Percentiles rank a stretch among this genome's conserved stretches.
Evolutionary conservation across 2,888 invertebrate genomes (phyloP).

Genomic region (Pseudoips prasinana): DNA sequence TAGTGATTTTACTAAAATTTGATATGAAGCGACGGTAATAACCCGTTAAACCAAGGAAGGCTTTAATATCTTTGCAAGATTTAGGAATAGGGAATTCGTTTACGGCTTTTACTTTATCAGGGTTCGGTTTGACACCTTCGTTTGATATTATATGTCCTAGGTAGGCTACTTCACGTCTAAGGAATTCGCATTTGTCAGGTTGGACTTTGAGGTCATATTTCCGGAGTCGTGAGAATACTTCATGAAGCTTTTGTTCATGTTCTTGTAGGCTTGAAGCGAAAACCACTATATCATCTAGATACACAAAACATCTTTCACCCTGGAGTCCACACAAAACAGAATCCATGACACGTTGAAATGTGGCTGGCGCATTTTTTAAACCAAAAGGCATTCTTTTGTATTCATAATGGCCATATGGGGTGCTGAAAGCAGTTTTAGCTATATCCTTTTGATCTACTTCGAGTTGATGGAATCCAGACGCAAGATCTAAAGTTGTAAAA

Average conservation of each 20-base stretch:
- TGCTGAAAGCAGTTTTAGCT: constrained; percentile 7
- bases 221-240: constrained; percentile 35
- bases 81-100: constrained; percentile 9
- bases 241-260: constrained; percentile 34
- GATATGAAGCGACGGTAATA: constrained; percentile 9
- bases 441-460: constrained; percentile 5
- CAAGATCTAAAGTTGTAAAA: constrained; percentile 9
- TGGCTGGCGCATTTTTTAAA: constrained; percentile 8
- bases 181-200: constrained; percentile 46
- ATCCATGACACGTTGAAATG: constrained; percentile 10
- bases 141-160: constrained; percentile 47
- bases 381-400: constrained; percentile 8
- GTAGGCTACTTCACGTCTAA: constrained; percentile 44
- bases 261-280: constrained; percentile 34
- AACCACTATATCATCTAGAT: constrained; percentile 8
- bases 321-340: constrained; percentile 4
- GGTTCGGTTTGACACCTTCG: constrained; percentile 46
- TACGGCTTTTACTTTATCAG: constrained; percentile 8
- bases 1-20: constrained; percentile 10
- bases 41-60: constrained; percentile 9
- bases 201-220: constrained; percentile 35
- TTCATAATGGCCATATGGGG: constrained; percentile 6
- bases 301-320: constrained; percentile 10
- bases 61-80: constrained; percentile 12
- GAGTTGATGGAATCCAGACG: constrained; percentile 4